These are phyloP conservation scores for Parauchenoglanis punctatus DNA, from an alignment of 2,797 vertebrate genomes.

Conservation along the genomic window DNA sequence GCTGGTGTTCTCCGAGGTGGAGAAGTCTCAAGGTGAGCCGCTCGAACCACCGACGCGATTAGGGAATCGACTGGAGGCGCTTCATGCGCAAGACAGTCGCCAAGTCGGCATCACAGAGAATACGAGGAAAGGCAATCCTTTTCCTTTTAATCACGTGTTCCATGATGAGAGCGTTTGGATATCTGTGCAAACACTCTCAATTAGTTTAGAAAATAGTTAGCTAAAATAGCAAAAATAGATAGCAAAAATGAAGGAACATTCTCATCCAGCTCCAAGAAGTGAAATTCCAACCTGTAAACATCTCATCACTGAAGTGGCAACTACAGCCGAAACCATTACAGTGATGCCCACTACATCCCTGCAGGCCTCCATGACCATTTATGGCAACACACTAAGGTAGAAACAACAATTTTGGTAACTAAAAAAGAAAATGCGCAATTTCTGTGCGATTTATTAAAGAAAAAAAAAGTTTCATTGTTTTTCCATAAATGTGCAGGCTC, in stretches of 20 bases:
- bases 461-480: neutral
- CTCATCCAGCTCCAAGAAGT: neutral
- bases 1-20: slow-evolving; percentile 14
- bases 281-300: neutral
- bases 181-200: neutral
- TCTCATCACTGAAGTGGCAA: neutral
- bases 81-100: slow-evolving; percentile 6
- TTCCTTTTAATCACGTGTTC: neutral
- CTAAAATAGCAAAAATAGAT: too few relatives aligned
- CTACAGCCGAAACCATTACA: neutral
- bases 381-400: neutral
- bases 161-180: neutral
- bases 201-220: neutral
- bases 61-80: neutral
- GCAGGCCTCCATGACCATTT: neutral
- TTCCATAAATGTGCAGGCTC: neutral
- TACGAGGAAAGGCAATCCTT: slow-evolving; percentile 15
- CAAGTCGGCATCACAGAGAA: neutral
- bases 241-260: too few relatives aligned
- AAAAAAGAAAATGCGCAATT: neutral
- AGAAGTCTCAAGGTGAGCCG: slow-evolving; percentile 34
- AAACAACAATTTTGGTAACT: neutral
- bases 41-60: neutral
- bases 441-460: neutral
- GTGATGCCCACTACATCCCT: neutral